Evolutionary conservation across 2,888 invertebrate species (phyloP), one percentile per base, ranked within the genome.

Genomic region (Protophormia terraenovae): DNA sequence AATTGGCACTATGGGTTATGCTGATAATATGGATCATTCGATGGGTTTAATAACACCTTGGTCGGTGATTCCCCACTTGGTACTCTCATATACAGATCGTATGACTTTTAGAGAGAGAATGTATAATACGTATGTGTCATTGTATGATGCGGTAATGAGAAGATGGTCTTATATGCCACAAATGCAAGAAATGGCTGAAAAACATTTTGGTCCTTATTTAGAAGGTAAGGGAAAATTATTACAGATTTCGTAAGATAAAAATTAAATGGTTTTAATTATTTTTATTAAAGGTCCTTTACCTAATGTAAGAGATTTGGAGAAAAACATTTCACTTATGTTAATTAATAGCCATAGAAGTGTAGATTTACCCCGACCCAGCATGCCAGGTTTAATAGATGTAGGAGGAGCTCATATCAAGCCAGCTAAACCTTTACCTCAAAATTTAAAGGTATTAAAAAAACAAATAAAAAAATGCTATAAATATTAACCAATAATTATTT

Each of bases 281-380:
- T 16, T 19, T 10, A 24, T 12, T 10, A 14, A 58, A 91, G 91
- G 89, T 45, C 87, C 90, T 0, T 73, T 93, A 8, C 94, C 94
- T 0, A 88, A 92, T 5, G 89, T 94, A 1, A 89, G 90, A 1
- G 92, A 94, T 12, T 82, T 94, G 47, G 93, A 94, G 86, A 92
- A 91, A 12, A 93, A 93, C 64, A 92, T 94, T 7, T 93, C 94
- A 0, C 75, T 94, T 35, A 91, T 94, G 79, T 86, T 94, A 41
- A 90, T 93, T 2, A 94, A 94, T 88, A 93, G 93, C 10, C 94
- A 94, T 89, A 92, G 93, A 58, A 92, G 93, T 60, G 87, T 94
- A n/a, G 92, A 93, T 66, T 90, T 93, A 3, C 92, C 93, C 0
- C 90, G 93, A 38, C 94, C 94, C 0, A 89, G 91, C 5, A 92